Percentiles rank a stretch among this genome's conserved stretches.
These are phyloP conservation scores for Arctopsyche grandis DNA, from an alignment of 1,140 invertebrate species.

Conservation along the genomic window DNA sequence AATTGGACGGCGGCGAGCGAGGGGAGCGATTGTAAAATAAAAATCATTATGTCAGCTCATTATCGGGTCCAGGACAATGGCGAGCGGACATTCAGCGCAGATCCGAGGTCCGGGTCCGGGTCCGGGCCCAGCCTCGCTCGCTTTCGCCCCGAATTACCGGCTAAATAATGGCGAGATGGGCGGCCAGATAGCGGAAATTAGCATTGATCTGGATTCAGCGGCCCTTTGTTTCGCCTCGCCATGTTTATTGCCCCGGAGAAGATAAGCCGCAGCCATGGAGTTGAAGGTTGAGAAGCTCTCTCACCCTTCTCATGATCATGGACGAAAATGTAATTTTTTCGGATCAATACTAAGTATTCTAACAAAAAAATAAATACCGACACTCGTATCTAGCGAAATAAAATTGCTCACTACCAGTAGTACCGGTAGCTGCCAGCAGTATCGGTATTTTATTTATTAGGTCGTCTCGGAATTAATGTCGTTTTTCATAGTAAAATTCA, in stretches of 20 bases:
- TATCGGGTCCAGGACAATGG: slow-evolving; percentile 47
- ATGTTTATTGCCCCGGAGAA: slow-evolving; percentile 42
- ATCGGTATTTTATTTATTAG: too few relatives aligned
- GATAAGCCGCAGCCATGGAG: neutral
- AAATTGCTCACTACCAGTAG: too few relatives aligned
- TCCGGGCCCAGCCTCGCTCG: slow-evolving; percentile 10
- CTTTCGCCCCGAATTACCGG: slow-evolving; percentile 40
- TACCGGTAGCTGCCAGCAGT: too few relatives aligned
- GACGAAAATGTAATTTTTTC: too few relatives aligned
- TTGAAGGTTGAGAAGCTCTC: neutral
- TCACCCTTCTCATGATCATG: too few relatives aligned
- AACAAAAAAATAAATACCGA: too few relatives aligned
- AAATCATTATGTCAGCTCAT: slow-evolving; percentile 54
- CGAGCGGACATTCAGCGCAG: too few relatives aligned
- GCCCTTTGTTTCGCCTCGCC: slow-evolving; percentile 49
- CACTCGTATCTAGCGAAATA: too few relatives aligned
- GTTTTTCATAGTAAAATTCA: too few relatives aligned
- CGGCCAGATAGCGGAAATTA: slow-evolving; percentile 52
- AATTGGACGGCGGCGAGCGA: slow-evolving; percentile 43
- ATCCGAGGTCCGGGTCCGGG: slow-evolving; percentile 14
- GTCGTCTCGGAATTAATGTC: too few relatives aligned
- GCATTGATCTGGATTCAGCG: slow-evolving; percentile 49
- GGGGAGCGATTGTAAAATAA: slow-evolving; percentile 48
- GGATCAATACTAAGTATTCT: too few relatives aligned
- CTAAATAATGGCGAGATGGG: slow-evolving; percentile 51